These are phyloP conservation scores for Chaetodon trifasciatus DNA, from an alignment of 2,797 vertebrate species.

Conservation along the genomic window DNA sequence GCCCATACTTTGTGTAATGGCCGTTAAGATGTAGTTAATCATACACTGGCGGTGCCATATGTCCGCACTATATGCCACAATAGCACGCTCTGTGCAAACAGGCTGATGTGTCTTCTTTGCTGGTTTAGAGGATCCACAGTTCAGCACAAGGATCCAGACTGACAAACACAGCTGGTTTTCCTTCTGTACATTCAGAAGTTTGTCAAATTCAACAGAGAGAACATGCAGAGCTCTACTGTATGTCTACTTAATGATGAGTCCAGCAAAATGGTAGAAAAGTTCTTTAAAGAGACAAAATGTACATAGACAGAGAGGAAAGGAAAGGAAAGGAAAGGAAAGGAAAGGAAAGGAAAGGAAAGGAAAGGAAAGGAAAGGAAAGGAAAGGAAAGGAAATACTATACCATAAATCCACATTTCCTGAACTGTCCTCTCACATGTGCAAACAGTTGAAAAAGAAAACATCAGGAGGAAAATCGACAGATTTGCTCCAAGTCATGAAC, in stretches of 20 bases:
- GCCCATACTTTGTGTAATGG: slow-evolving; percentile 17
- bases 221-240: neutral
- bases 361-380: neutral
- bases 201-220: slow-evolving; percentile 29
- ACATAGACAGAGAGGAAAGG: neutral
- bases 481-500: neutral
- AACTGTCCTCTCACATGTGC: neutral
- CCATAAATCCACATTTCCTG: slow-evolving; percentile 3
- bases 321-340: neutral
- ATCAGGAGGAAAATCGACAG: slow-evolving; percentile 10
- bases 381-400: too few species aligned
- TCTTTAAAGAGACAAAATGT: slow-evolving; percentile 1
- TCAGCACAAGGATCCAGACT: slow-evolving; percentile 27
- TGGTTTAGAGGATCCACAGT: slow-evolving; percentile 48
- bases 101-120: slow-evolving; percentile 39
- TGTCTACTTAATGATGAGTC: neutral
- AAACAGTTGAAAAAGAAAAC: slow-evolving; percentile 8
- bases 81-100: slow-evolving; percentile 45
- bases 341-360: neutral
- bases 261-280: neutral
- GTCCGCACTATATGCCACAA: slow-evolving; percentile 19
- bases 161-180: slow-evolving; percentile 36
- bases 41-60: slow-evolving; percentile 17
- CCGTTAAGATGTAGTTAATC: slow-evolving; percentile 47
- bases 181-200: slow-evolving; percentile 62